Evolutionary conservation across 2,797 vertebrate genomes (phyloP).

Genomic region (Botia kubotai): DNA sequence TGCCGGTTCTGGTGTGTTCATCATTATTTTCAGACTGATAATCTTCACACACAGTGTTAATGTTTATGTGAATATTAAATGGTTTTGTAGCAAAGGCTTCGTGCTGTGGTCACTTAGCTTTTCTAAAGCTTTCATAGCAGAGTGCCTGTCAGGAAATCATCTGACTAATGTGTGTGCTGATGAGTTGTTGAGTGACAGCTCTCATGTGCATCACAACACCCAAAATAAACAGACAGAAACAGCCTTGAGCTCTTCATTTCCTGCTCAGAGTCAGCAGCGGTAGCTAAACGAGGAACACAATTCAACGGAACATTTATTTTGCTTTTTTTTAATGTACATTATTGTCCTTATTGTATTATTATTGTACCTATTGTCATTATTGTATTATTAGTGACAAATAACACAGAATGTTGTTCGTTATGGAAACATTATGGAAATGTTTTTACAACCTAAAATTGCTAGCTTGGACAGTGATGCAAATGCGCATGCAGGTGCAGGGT

Average conservation of each 20-base stretch:
- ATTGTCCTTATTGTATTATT: too few relatives aligned
- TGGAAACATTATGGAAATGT: too few relatives aligned
- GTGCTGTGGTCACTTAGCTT: neutral
- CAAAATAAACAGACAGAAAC: conserved; percentile 29
- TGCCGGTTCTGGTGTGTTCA: neutral
- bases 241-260: conserved; percentile 41
- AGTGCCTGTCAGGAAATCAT: neutral
- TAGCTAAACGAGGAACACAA: conserved; percentile 53
- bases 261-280: conserved; percentile 30
- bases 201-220: neutral
- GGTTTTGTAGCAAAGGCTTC: neutral
- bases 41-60: neutral
- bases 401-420: too few relatives aligned
- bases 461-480: neutral
- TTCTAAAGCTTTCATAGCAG: conserved; percentile 1
- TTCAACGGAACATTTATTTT: neutral
- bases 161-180: neutral
- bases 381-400: too few relatives aligned
- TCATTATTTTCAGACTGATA: conserved; percentile 24
- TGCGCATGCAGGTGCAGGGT: neutral
- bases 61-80: neutral
- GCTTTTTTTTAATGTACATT: too few relatives aligned
- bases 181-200: neutral
- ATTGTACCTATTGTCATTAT: too few relatives aligned
- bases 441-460: neutral